phyloP scores from a whole-genome alignment of 2,113 vertebrate species.

The Lasiurus borealis region DNA sequence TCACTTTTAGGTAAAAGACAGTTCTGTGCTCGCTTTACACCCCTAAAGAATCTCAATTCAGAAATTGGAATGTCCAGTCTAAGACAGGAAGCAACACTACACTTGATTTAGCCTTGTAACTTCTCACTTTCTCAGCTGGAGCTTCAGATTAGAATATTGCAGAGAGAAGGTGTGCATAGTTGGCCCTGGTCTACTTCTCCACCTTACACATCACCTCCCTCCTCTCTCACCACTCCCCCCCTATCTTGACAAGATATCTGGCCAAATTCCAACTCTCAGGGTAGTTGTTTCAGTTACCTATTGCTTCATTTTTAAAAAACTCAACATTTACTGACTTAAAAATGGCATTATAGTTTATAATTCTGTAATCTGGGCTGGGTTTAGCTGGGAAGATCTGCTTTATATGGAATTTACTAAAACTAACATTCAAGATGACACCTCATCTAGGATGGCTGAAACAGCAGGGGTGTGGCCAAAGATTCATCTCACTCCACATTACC shows the following conservation, averaged over 20 bases:
- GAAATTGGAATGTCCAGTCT: neutral
- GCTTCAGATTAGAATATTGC: neutral
- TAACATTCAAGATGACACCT: neutral
- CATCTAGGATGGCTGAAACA: neutral
- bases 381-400: neutral
- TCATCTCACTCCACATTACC: neutral
- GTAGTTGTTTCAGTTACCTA: neutral
- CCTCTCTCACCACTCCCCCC: neutral
- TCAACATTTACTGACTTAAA: neutral
- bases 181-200: neutral
- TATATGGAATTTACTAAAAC: neutral
- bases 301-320: neutral
- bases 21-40: neutral
- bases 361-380: neutral
- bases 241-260: neutral
- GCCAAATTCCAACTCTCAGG: neutral
- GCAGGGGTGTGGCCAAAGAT: neutral
- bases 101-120: neutral
- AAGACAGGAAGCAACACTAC: conserved; percentile 5
- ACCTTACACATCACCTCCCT: neutral
- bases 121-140: neutral
- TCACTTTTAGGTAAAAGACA: conserved; percentile 18
- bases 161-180: neutral
- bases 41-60: neutral
- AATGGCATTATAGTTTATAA: neutral